Base-by-base conservation (phyloP, 2,797 vertebrate genomes). In the Notamacropus eugenii region DNA sequence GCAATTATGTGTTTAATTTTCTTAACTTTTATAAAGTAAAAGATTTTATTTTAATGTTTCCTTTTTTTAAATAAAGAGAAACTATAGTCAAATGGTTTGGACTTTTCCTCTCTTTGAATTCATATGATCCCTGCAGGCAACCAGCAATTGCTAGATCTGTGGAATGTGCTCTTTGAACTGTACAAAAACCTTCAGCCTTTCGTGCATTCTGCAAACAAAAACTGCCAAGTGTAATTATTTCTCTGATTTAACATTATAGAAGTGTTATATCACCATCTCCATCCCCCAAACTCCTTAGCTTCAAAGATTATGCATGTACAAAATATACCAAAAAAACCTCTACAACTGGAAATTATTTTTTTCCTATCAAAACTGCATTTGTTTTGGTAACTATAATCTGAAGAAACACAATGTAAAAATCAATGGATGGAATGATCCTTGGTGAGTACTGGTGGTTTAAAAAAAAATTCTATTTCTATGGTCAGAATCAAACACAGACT, bases 121-220 rank as follows among this genome's bases (percentile, higher is more conserved):
- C 99, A 99, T 99, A 99, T 98, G 98, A 99, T 99, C 99, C 99
- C 99, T 99, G 99, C 99, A 99, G 99, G 99, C 99, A 99, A 98
- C 98, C 98, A 95, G 99, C 99, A 99, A 99, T 99, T 99, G 99
- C 99, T 99, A 98, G 99, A 99, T 99, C 98, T 98, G 97, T 99
- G 99, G 99, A 99, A 99, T 99, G 99, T 99, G 99, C 99, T 99
- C 99, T 99, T 99, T 99, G 99, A 99, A 99, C 99, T 99, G 99
- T 99, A 99, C 99, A 99, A 99, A 99, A 99, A 99, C 99, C 99
- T 98, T 99, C 98, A 99, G 99, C 99, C 98, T 99, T 99, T 98
- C 98, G 98, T 98, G 99, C 98, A 98, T 98, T 99, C 99, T 99
- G 99, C 99, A 99, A 99, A 99, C 99, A 99, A 99, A 99, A 99